Base-by-base conservation (phyloP, 1,140 invertebrate genomes). In the Tetragonula clypearis region DNA sequence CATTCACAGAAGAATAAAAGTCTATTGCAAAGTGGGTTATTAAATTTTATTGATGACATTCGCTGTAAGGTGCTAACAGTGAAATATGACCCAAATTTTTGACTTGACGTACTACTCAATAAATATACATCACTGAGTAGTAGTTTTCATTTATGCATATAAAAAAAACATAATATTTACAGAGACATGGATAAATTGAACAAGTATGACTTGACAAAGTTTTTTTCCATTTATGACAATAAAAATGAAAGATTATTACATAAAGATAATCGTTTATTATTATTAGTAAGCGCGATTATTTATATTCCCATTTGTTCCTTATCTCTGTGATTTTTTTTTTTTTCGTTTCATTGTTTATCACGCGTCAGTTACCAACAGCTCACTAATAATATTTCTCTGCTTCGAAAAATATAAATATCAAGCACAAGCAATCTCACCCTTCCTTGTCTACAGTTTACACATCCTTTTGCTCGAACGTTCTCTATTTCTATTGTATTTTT, bases 121-220 rank as follows among this genome's bases (percentile, higher is more conserved):
- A 93, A 93, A 94, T 94, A 94, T 93, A 93, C 92, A 93, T 92
- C 91, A 91, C 88, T 87, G 89, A 92, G 87, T 93, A 92, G 90
- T 92, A 91, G 86, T 92, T 91, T 2, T 91, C 84, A 81, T 90
- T 93, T 92, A 91, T 92, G 90, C 93, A 90, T 92, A 94, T 94
- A 94, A 94, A 95, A 93, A 93, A 94, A 95, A 94, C 93, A 94
- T 94, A 95, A 94, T 95, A 95, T 95, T 93, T 95, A 95, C 94
- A 94, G 93, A 94, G 93, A 93, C 91, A 93, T 91, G 88, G 91
- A 92, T 92, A 91, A 90, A 93, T 92, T 91, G 90, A 93, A 92
- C 93, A 93, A 91, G 91, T 87, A 93, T 93, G 90, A 92, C 84
- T 90, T 88, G 90, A 94, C 88, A 88, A 91, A 82, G 58, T 89